Evolutionary conservation across 2,888 invertebrate genomes (phyloP), one percentile per base, ranked within the genome.

Genomic region (Drosophila neotestacea): DNA sequence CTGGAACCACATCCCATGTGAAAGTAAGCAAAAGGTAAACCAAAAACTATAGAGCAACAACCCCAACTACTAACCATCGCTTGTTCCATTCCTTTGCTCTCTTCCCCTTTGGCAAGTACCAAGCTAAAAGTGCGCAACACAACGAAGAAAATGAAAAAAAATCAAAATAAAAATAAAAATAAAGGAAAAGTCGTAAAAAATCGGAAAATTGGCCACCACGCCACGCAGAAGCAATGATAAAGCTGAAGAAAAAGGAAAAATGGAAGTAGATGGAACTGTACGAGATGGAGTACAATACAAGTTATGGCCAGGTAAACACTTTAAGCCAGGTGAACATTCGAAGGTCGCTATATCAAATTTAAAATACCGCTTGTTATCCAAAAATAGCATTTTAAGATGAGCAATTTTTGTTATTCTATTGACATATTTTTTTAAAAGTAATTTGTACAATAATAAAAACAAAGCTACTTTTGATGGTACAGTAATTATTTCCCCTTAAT

Each of bases 121-220:
- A 32, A 46, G 50, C 59, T 38, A 50, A 50, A 65, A 68, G 48
- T 52, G 34, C 34, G 28, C 46, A 56, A 55, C 59, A 44, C 47
- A 66, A 38, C 30, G 48, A 13, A 42, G 60, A 60, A 32, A 7
- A 32, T 22, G 7, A 32, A 32, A 9, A 32, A 66, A 41, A 34
- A 5, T 6, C 16, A 16, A 16, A 16, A 16, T 16, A 1, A 16
- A 16, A 44, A 50, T 46, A 66, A 65, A 66, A 42, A 22, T 50
- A 68, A 52, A 64, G 54, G 30, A 54, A 60, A 77, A 76, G 46
- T 66, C 69, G 79, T 66, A 63, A 63, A 82, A 69, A 79, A 73
- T 73, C 68, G 71, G 55, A 83, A 86, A 88, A 84, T 86, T 77
- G 89, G 71, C 77, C 84, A 83, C 77, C 84, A 83, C 69, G 65